A percentile compares a stretch with the other conserved stretches of the same genome.
phyloP scores from a whole-genome alignment of 2,797 vertebrate species.

The Atherinosoma microstoma region DNA sequence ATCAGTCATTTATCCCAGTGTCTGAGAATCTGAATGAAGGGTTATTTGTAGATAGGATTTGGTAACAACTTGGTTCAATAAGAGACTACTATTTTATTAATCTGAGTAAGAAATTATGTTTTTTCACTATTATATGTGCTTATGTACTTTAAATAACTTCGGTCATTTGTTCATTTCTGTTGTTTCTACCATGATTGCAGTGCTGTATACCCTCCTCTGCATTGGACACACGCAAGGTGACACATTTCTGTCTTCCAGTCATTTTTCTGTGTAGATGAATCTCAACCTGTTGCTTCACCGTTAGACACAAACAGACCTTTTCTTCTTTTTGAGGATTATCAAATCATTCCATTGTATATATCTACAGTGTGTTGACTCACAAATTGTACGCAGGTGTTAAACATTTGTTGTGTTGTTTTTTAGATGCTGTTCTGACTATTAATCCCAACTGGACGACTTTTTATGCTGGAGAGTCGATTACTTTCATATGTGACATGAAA shows the following conservation, averaged over 20 bases:
- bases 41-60: too few species aligned
- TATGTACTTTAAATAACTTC: neutral
- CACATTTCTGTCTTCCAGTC: accelerated
- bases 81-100: too few species aligned
- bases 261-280: neutral
- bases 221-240: neutral
- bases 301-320: neutral
- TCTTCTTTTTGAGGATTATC: accelerated
- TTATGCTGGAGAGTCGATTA: neutral
- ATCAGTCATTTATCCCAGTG: too few species aligned
- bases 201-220: neutral
- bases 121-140: too few species aligned
- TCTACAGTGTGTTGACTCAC: neutral
- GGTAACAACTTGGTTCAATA: too few species aligned
- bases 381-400: neutral
- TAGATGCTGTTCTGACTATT: neutral
- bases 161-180: too few species aligned
- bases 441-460: accelerated
- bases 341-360: neutral
- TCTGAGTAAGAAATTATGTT: too few species aligned
- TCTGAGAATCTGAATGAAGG: too few species aligned
- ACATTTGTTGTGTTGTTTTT: neutral
- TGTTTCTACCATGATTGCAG: neutral
- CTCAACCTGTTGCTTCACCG: neutral
- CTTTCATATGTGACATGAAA: neutral